Evolutionary conservation across 1,140 invertebrate genomes (phyloP).

Genomic region (Cephus cinctus): DNA sequence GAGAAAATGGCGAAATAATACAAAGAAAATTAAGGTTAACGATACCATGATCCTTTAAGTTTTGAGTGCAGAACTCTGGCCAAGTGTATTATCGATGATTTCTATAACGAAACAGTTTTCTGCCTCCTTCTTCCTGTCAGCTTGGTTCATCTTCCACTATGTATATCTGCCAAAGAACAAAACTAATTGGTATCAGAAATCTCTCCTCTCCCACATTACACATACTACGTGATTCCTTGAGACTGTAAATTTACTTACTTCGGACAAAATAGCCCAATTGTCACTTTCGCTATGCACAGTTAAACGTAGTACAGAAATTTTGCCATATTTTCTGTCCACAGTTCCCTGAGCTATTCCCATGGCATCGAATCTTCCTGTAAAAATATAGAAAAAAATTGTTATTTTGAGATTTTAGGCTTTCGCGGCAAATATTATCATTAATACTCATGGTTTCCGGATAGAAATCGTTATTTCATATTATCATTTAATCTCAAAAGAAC

Average conservation of each 20-base stretch:
- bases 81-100: no score
- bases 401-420: no score
- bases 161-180: constrained; percentile 33
- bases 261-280: constrained; percentile 89
- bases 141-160: constrained; percentile 41
- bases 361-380: constrained; percentile 70
- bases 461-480: no score
- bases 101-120: constrained; percentile 1
- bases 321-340: constrained; percentile 67
- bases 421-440: no score
- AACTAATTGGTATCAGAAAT: constrained; percentile 1
- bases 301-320: constrained; percentile 70
- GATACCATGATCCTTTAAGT: no score
- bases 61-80: no score
- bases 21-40: no score
- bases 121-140: constrained; percentile 25
- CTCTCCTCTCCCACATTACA: not conserved
- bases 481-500: no score
- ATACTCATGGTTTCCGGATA: no score
- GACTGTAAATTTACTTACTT: constrained; percentile 61
- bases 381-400: no score
- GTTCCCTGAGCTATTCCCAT: constrained; percentile 76
- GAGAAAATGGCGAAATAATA: no score
- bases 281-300: constrained; percentile 78
- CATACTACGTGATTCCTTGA: constrained; percentile 8